Conservation (phyloP, 2,888 invertebrate genomes). For the Autographa gamma region DNA sequence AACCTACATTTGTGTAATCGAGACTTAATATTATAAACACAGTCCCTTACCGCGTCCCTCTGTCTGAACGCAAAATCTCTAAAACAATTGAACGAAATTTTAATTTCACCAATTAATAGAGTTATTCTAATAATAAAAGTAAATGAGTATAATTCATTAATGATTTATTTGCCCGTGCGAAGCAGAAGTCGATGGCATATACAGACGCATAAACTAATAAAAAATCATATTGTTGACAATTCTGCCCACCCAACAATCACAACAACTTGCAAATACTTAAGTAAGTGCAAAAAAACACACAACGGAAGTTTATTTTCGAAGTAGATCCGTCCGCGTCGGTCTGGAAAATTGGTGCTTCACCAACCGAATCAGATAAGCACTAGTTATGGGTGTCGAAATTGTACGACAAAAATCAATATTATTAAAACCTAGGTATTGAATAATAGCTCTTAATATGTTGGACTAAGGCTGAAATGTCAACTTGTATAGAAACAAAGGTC, state of each 20-base stretch:
- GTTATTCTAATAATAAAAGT: no score
- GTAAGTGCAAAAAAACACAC: slow-evolving; percentile 14
- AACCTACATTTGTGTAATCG: neutral
- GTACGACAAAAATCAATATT: neutral
- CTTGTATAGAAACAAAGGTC: no score
- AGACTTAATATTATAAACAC: no score
- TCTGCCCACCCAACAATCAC: slow-evolving; percentile 6
- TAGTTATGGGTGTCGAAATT: slow-evolving; percentile 15
- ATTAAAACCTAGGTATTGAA: neutral
- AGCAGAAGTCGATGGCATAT: no score
- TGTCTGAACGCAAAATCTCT: no score
- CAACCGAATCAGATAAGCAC: slow-evolving; percentile 26
- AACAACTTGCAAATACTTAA: slow-evolving; percentile 5
- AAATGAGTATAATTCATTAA: no score
- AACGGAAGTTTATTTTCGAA: slow-evolving; percentile 38
- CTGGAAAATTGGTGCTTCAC: slow-evolving; percentile 34
- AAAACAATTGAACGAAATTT: no score
- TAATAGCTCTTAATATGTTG: neutral
- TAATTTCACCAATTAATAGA: no score
- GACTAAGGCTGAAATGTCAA: neutral
- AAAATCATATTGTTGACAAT: neutral
- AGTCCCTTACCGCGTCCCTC: no score
- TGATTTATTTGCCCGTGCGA: no score
- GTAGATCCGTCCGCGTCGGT: slow-evolving; percentile 17
- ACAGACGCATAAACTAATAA: no score